These are phyloP conservation scores for Pardalotus punctatus DNA, from an alignment of 2,113 vertebrate species.

Conservation along the genomic window DNA sequence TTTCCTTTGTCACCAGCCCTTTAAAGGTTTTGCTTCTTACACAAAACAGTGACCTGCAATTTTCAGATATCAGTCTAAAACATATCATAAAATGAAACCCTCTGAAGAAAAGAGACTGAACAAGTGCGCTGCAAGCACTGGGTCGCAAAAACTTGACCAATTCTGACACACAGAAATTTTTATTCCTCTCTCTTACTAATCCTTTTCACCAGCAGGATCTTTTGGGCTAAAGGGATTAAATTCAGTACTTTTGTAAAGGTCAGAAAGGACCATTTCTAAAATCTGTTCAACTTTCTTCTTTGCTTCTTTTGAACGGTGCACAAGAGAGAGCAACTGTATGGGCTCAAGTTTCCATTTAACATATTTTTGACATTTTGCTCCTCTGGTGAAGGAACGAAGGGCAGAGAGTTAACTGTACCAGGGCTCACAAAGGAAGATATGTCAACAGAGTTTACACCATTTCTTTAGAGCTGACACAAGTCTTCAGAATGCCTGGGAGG, in stretches of 20 bases:
- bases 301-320: neutral
- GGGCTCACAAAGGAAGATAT: neutral
- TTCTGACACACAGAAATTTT: neutral
- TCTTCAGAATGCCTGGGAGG: neutral
- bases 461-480: neutral
- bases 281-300: conserved; percentile 10
- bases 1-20: neutral
- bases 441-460: neutral
- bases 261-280: conserved; percentile 2
- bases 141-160: conserved; percentile 23
- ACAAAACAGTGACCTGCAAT: neutral
- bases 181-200: neutral
- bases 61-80: neutral
- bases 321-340: neutral
- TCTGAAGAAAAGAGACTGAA: neutral
- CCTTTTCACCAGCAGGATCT: conserved; percentile 2
- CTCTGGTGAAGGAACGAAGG: neutral
- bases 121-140: neutral
- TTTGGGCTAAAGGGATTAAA: conserved; percentile 26
- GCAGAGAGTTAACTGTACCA: conserved; percentile 11
- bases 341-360: conserved; percentile 23
- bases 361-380: conserved; percentile 36
- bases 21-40: neutral
- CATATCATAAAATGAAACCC: neutral
- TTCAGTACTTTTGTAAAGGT: conserved; percentile 31